phyloP scores from a whole-genome alignment of 2,888 invertebrate species.

The Toxonevra muliebris region DNA sequence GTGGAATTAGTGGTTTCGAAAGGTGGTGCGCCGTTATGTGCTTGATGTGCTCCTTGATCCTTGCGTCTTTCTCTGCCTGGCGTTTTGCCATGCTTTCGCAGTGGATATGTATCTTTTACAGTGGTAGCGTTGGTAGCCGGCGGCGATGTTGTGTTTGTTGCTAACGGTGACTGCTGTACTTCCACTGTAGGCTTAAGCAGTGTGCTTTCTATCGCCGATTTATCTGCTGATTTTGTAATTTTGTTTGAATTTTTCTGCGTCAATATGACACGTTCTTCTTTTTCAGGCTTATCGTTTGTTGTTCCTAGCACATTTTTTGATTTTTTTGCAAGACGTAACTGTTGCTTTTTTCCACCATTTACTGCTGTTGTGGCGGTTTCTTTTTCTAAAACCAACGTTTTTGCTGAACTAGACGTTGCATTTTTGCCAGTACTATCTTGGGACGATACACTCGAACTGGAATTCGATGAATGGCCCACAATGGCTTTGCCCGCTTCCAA shows the following conservation, averaged over 20 bases:
- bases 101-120: neutral
- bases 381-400: too few species aligned
- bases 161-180: constrained; percentile 29
- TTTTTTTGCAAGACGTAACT: too few species aligned
- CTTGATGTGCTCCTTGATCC: constrained; percentile 40
- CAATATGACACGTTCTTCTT: too few species aligned
- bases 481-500: constrained; percentile 14
- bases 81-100: constrained; percentile 60
- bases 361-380: too few species aligned
- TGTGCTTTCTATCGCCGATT: neutral
- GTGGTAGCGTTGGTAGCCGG: constrained; percentile 9
- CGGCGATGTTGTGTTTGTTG: constrained; percentile 20
- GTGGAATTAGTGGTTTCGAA: constrained; percentile 12
- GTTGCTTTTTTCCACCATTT: too few species aligned
- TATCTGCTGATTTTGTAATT: neutral
- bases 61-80: constrained; percentile 64
- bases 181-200: constrained; percentile 6
- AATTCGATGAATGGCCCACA: constrained; percentile 8
- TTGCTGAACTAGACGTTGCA: neutral
- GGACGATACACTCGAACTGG: constrained; percentile 29
- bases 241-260: neutral
- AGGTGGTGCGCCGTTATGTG: constrained; percentile 32
- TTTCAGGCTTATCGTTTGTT: too few species aligned
- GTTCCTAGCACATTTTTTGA: too few species aligned
- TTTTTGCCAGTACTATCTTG: constrained; percentile 37